Conservation (phyloP, 2,113 vertebrate genomes). For the Panurus biarmicus region DNA sequence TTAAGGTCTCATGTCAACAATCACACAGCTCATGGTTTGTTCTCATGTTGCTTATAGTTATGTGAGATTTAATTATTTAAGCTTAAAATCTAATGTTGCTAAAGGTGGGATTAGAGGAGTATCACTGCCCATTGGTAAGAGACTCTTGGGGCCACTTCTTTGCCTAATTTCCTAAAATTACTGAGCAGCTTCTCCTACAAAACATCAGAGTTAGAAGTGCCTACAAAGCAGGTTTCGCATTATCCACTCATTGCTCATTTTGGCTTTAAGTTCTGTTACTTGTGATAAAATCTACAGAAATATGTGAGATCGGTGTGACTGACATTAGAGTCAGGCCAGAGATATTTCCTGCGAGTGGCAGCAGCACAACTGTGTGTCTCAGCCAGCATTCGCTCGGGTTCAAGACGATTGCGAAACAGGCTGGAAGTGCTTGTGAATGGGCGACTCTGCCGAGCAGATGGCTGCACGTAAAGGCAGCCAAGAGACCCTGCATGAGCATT, state of each 20-base stretch:
- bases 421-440: conserved; percentile 7
- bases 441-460: conserved; percentile 22
- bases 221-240: neutral
- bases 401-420: neutral
- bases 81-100: neutral
- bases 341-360: conserved; percentile 29
- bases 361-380: neutral
- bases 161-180: neutral
- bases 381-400: neutral
- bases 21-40: neutral
- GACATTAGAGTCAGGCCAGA: neutral
- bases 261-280: neutral
- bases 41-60: neutral
- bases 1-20: neutral
- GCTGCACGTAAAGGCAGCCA: neutral
- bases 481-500: neutral
- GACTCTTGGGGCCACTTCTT: neutral
- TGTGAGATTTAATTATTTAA: neutral
- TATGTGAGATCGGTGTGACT: neutral
- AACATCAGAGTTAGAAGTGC: neutral
- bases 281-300: conserved; percentile 44
- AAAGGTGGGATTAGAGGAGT: neutral
- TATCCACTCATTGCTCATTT: neutral
- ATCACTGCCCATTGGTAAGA: fast-evolving
- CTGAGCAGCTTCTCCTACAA: neutral